Base-by-base conservation (phyloP, 2,797 vertebrate species). In the Acanthis flammea region DNA sequence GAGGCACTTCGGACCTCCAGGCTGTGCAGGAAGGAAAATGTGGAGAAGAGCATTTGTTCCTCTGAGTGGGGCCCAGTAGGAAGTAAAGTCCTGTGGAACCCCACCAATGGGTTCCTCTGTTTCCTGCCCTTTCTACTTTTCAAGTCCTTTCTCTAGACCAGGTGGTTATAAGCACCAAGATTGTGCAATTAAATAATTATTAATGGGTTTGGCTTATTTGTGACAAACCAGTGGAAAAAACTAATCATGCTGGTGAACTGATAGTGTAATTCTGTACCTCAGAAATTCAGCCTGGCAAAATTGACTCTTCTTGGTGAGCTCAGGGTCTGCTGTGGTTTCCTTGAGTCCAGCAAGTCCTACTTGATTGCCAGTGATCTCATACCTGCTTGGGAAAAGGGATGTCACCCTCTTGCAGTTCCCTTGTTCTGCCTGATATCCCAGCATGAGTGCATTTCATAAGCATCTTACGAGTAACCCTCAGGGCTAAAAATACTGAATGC, bases 1-100 rank as follows among this genome's bases (percentile, higher is more conserved):
- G 82, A 75, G 50, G 41, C 10, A 0, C 63, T 73, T 86, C 8
- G 7, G 83, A 70, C 73, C 88, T 92, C 74, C 10, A 0, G 74
- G 33, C 67, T 91, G 75, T 5, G 2, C 87, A 92, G 94, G 87
- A 95, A 95, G 91, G 88, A 91, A 95, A 92, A 91, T 16, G n/a
- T 61, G 78, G 80, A 66, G 48, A 83, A 90, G 86, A 85, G 23
- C 12, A 7, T 88, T 89, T 85, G 57, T 58, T 89, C 53, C 84
- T 88, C 75, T 47, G 61, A 80, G 67, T 50, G 72, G n/a, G 60
- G 23, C 91, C 78, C 62, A 30, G 53, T 12, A 47, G 73, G 75
- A 91, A 57, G 30, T 68, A 27, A 86, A 63, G 39, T 74, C 31
- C 61, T 87, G 27, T 24, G 50, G 35, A 60, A 14, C 18, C 4